A percentile compares a stretch with the other conserved stretches of the same genome.
Evolutionary conservation across 53 echinoderm and acorn worm species (phyloP).

Genomic region (Apostichopus leukothele): DNA sequence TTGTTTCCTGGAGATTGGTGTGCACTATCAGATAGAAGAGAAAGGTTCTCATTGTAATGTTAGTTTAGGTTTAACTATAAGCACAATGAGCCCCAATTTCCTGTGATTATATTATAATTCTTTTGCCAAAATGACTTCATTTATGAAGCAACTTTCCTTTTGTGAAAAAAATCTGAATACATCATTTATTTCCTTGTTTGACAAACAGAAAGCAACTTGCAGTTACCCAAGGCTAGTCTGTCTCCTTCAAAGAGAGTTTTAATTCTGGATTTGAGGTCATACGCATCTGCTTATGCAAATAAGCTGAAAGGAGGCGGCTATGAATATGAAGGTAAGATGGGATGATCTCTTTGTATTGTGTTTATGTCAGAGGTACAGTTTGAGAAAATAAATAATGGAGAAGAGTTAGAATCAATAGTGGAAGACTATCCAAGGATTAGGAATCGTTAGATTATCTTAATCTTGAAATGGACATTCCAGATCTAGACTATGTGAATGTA

Average conservation of each 20-base stretch:
- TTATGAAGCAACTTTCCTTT: no score
- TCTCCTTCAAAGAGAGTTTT: conserved; percentile 64
- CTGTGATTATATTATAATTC: not conserved
- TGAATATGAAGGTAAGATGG: conserved; percentile 77
- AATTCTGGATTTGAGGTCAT: conserved; percentile 86
- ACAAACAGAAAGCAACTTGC: conserved; percentile 39
- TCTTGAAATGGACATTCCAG: no score
- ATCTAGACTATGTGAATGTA: no score
- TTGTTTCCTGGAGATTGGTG: no score
- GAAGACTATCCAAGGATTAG: not conserved
- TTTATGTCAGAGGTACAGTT: not conserved
- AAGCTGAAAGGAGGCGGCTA: conserved; percentile 91
- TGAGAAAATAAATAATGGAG: not conserved
- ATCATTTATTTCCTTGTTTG: not conserved
- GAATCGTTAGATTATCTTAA: no score
- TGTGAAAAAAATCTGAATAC: no score
- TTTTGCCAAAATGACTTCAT: no score
- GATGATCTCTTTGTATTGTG: not conserved
- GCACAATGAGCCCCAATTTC: not conserved
- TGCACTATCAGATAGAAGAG: no score
- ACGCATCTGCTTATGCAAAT: conserved; percentile 83
- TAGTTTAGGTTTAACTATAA: no score
- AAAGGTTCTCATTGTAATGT: no score
- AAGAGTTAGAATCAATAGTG: not conserved
- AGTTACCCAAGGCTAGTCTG: conserved; percentile 18